These are phyloP conservation scores for Balearica regulorum DNA, from an alignment of 2,797 vertebrate species.

Conservation along the genomic window DNA sequence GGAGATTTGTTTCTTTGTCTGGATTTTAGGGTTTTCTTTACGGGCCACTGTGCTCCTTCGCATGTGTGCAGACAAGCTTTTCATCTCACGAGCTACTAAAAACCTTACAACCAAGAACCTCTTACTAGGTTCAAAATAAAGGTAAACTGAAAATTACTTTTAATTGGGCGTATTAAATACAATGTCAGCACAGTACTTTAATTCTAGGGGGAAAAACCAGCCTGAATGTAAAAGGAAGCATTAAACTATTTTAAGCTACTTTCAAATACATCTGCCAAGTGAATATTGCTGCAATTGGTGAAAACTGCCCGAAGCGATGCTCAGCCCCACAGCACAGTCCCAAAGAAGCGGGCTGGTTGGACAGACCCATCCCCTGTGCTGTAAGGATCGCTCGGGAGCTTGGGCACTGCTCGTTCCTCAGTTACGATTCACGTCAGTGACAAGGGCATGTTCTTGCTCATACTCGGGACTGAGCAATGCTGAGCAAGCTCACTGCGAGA, in stretches of 20 bases:
- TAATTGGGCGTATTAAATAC: neutral
- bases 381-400: fast-evolving
- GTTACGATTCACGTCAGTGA: neutral
- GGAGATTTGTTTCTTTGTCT: neutral
- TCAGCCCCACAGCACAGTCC: neutral
- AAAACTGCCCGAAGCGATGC: neutral
- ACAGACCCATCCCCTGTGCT: neutral
- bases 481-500: neutral
- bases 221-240: neutral
- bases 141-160: neutral
- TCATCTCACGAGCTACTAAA: neutral
- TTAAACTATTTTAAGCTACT: neutral
- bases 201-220: neutral
- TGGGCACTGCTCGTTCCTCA: neutral
- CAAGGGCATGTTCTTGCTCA: neutral
- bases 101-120: neutral
- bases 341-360: neutral
- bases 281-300: neutral
- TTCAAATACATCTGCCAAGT: neutral
- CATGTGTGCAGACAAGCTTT: neutral
- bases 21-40: neutral
- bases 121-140: neutral
- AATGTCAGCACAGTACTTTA: neutral
- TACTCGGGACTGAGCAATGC: neutral
- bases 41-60: neutral